Evolutionary conservation across 2,113 vertebrate genomes (phyloP).

Genomic region (Varanus salvator): DNA sequence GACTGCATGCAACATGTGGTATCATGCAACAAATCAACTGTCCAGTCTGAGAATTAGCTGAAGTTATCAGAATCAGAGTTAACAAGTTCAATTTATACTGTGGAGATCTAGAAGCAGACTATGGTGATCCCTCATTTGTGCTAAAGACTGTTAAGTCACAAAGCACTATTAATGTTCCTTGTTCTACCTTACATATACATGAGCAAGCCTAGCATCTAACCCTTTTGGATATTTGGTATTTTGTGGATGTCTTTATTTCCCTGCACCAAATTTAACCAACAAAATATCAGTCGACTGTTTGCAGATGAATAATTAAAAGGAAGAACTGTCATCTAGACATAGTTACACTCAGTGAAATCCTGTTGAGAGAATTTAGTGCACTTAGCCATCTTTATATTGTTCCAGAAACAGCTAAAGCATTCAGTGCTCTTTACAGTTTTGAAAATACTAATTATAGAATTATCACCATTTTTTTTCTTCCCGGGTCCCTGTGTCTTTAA

Average conservation of each 20-base stretch:
- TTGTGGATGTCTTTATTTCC: not conserved
- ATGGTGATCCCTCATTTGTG: not conserved
- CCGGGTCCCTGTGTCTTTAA: not conserved
- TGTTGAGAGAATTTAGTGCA: not conserved
- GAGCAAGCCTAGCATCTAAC: not conserved
- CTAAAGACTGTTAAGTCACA: not conserved
- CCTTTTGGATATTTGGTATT: not conserved
- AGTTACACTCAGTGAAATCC: not conserved
- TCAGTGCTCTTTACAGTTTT: not conserved
- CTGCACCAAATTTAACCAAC: not conserved
- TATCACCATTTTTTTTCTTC: not conserved
- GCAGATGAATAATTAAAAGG: not conserved
- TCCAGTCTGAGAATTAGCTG: not conserved
- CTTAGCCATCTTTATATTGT: not conserved
- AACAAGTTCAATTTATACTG: no score
- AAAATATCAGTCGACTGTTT: not conserved
- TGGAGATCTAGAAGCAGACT: not conserved
- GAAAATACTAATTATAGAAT: not conserved
- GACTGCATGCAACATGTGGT: not conserved
- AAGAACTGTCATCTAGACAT: not conserved
- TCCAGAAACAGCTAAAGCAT: not conserved
- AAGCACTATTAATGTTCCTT: not conserved
- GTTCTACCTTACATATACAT: not conserved
- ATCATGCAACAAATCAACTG: not conserved
- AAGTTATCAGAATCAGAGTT: not conserved